phyloP scores from a whole-genome alignment of 1,140 invertebrate genomes.

The Schlechtendalia chinensis region DNA sequence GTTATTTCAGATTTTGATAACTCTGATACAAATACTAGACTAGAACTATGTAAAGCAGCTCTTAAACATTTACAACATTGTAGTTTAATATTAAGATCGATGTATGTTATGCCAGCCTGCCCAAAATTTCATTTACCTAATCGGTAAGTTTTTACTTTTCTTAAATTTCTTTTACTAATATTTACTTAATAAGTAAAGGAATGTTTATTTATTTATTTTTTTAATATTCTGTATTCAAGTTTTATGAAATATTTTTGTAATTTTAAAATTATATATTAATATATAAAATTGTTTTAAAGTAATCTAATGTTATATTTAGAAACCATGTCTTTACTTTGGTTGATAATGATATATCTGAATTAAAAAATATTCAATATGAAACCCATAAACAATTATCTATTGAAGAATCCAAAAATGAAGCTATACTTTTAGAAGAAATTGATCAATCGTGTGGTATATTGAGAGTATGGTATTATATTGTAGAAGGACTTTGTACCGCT shows the following conservation, averaged over 20 bases:
- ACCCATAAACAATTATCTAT: conserved; percentile 61
- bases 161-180: neutral
- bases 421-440: conserved; percentile 65
- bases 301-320: conserved; percentile 15
- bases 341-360: conserved; percentile 43
- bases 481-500: conserved; percentile 85
- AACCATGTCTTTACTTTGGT: conserved; percentile 26
- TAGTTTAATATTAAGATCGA: conserved; percentile 80
- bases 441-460: conserved; percentile 82
- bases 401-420: conserved; percentile 54
- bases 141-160: conserved; percentile 55
- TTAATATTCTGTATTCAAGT: neutral
- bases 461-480: conserved; percentile 84
- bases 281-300: too few species aligned
- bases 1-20: conserved; percentile 31
- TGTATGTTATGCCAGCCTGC: conserved; percentile 93
- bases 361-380: conserved; percentile 57
- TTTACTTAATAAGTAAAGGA: neutral
- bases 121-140: conserved; percentile 88
- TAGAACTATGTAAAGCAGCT: conserved; percentile 79
- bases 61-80: conserved; percentile 82
- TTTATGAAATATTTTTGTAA: neutral
- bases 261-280: too few species aligned
- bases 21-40: conserved; percentile 45
- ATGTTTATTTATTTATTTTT: too few species aligned